These are phyloP conservation scores for Desoria tigrina DNA, from an alignment of 2,888 invertebrate genomes.

Conservation along the genomic window DNA sequence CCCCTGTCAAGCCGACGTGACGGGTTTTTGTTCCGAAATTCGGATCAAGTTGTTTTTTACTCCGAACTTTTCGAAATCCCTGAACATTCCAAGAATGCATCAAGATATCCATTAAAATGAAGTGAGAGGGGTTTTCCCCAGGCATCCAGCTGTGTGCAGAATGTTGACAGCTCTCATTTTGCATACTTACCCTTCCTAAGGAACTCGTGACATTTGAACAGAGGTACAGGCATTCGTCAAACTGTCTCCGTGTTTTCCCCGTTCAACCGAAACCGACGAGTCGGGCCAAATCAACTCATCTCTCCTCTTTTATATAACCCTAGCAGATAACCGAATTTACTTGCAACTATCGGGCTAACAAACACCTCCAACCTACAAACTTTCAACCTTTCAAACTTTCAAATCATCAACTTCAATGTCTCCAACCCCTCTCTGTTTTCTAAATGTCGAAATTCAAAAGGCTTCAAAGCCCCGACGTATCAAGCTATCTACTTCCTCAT, in stretches of 20 bases:
- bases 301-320: neutral
- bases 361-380: neutral
- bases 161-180: slow-evolving; percentile 50
- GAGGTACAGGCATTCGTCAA: slow-evolving; percentile 40
- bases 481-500: too few relatives aligned
- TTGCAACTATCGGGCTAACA: neutral
- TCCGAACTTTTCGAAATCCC: neutral
- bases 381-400: neutral
- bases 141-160: slow-evolving; percentile 32
- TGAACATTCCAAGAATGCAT: neutral
- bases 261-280: too few relatives aligned
- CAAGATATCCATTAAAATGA: slow-evolving; percentile 12
- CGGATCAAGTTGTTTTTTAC: neutral
- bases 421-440: too few relatives aligned
- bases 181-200: slow-evolving; percentile 44
- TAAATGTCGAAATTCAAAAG: too few relatives aligned
- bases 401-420: too few relatives aligned
- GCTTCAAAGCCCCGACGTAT: too few relatives aligned
- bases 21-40: neutral
- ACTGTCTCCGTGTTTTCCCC: slow-evolving; percentile 35
- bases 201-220: slow-evolving; percentile 42
- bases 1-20: too few relatives aligned
- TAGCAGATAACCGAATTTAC: slow-evolving; percentile 4
- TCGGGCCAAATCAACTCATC: slow-evolving; percentile 6
- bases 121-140: slow-evolving; percentile 14